phyloP scores from a whole-genome alignment of 2,888 invertebrate genomes.

The Parascotia fuliginaria region DNA sequence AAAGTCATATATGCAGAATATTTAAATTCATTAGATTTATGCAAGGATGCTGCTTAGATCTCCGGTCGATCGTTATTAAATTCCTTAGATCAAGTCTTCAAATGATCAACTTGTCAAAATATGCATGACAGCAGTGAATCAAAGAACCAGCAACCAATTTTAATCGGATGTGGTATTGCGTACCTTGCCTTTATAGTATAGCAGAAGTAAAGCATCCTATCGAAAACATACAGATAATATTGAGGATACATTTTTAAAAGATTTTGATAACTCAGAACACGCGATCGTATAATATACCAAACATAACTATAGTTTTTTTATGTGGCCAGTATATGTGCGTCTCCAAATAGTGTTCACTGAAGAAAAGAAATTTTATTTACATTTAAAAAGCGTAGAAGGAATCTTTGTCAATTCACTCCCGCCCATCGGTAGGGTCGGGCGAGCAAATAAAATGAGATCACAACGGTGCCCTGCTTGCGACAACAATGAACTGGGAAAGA shows the following conservation, averaged over 20 bases:
- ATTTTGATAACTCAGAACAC: too few species aligned
- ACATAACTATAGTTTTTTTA: background rate
- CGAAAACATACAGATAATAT: too few species aligned
- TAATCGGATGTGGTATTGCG: slow-evolving; percentile 4
- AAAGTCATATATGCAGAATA: too few species aligned
- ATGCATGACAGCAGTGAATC: background rate
- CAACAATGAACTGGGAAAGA: slow-evolving; percentile 61
- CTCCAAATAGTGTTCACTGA: slow-evolving; percentile 35
- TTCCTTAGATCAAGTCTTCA: background rate
- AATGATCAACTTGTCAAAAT: background rate
- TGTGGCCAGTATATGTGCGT: slow-evolving; percentile 11
- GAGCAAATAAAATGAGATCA: slow-evolving; percentile 64
- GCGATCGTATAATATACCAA: too few species aligned
- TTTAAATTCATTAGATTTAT: too few species aligned
- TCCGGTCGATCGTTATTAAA: too few species aligned
- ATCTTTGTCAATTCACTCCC: slow-evolving; percentile 58
- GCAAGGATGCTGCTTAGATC: too few species aligned
- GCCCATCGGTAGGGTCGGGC: slow-evolving; percentile 52
- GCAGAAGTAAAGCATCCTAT: too few species aligned
- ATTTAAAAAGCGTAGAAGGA: slow-evolving; percentile 51
- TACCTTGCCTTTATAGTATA: too few species aligned
- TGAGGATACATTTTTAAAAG: too few species aligned
- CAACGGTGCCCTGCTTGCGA: slow-evolving; percentile 45
- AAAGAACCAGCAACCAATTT: slow-evolving; percentile 8
- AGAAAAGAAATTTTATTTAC: slow-evolving; percentile 57